These are phyloP conservation scores for Lethocerus indicus DNA, from an alignment of 1,140 invertebrate species.

Conservation along the genomic window DNA sequence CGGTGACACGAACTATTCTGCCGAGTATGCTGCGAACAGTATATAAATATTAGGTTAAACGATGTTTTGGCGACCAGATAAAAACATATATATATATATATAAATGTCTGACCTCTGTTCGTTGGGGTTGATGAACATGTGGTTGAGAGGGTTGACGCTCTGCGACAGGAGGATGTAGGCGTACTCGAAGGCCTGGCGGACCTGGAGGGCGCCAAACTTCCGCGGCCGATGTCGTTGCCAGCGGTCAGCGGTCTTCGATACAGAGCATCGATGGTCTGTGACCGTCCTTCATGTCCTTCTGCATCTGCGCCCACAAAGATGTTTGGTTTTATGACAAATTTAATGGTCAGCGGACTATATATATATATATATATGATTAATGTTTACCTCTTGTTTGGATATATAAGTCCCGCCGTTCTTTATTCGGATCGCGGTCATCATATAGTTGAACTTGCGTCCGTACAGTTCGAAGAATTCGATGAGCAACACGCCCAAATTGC, in stretches of 20 bases:
- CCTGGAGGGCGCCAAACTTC: slow-evolving; percentile 69
- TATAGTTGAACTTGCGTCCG: slow-evolving; percentile 90
- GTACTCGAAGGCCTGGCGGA: slow-evolving; percentile 90
- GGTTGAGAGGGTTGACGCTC: slow-evolving; percentile 51
- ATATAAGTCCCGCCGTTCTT: slow-evolving; percentile 89
- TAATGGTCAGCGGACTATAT: too few species aligned
- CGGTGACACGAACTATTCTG: slow-evolving; percentile 78
- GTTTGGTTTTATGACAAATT: too few species aligned
- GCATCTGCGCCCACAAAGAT: too few species aligned
- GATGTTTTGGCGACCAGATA: neutral
- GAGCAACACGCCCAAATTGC: slow-evolving; percentile 83
- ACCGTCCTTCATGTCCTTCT: slow-evolving; percentile 83
- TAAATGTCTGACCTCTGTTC: neutral
- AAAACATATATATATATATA: neutral
- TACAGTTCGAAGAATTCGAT: slow-evolving; percentile 98
- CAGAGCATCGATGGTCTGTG: slow-evolving; percentile 83
- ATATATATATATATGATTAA: too few species aligned
- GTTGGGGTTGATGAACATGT: neutral
- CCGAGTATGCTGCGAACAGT: slow-evolving; percentile 51
- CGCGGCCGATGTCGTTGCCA: slow-evolving; percentile 91
- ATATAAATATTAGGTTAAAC: neutral
- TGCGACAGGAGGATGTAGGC: slow-evolving; percentile 74
- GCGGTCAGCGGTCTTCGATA: slow-evolving; percentile 92
- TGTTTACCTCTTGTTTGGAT: slow-evolving; percentile 74
- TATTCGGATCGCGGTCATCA: slow-evolving; percentile 85